Percentiles rank a stretch among this genome's conserved stretches.
phyloP scores from a whole-genome alignment of 2,888 invertebrate genomes.

The Dicranocentrus wangi region DNA sequence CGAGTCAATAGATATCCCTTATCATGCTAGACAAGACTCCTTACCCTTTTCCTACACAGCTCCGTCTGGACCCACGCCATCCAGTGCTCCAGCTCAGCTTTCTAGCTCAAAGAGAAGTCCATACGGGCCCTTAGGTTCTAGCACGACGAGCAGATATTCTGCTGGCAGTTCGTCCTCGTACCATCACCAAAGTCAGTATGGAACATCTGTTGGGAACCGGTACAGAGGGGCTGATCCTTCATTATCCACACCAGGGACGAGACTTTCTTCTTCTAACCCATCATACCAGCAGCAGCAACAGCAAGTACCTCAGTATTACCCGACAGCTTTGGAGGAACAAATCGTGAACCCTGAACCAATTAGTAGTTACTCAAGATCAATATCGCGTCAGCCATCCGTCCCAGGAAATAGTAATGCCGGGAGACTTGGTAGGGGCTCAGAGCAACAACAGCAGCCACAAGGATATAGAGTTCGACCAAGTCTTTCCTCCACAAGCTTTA shows the following conservation, averaged over 20 bases:
- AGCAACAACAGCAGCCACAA: conserved; percentile 10
- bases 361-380: conserved; percentile 55
- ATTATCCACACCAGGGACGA: conserved; percentile 32
- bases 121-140: conserved; percentile 36
- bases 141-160: conserved; percentile 35
- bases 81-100: conserved; percentile 50
- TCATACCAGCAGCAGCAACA: conserved; percentile 47
- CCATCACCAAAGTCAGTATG: conserved; percentile 52
- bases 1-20: conserved; percentile 78
- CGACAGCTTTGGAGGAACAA: conserved; percentile 56
- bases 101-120: conserved; percentile 54
- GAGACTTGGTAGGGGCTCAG: conserved; percentile 41
- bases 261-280: conserved; percentile 42
- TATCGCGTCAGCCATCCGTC: conserved; percentile 60
- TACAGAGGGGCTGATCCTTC: conserved; percentile 49
- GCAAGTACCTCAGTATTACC: conserved; percentile 57
- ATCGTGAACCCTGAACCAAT: conserved; percentile 63
- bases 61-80: conserved; percentile 46
- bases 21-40: conserved; percentile 92
- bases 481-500: conserved; percentile 65
- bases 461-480: conserved; percentile 59
- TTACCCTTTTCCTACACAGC: conserved; percentile 87
- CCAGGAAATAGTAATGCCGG: conserved; percentile 33
- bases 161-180: conserved; percentile 25
- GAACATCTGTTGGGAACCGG: conserved; percentile 36